These are phyloP conservation scores for Drosophila acutilabella DNA, from an alignment of 2,888 invertebrate species.

Conservation along the genomic window DNA sequence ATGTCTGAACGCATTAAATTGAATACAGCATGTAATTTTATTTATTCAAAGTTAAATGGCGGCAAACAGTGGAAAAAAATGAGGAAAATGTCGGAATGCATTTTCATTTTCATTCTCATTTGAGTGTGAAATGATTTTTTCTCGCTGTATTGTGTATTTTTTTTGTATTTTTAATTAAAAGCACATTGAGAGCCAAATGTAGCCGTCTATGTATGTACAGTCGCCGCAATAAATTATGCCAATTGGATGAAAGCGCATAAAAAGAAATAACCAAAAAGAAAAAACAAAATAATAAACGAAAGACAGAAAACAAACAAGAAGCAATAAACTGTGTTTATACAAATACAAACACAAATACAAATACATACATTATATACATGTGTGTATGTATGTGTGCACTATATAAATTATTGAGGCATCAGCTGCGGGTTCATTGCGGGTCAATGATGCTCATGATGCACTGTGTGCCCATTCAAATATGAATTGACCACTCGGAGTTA, in stretches of 20 bases:
- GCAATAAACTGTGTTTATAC: not conserved
- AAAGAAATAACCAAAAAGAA: constrained; percentile 11
- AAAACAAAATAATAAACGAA: not conserved
- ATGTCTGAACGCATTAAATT: constrained; percentile 66
- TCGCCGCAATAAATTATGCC: constrained; percentile 68
- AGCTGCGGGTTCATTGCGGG: constrained; percentile 22
- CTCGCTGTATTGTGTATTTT: constrained; percentile 3
- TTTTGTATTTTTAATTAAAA: constrained; percentile 69
- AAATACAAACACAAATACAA: too few species aligned
- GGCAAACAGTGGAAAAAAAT: constrained; percentile 49
- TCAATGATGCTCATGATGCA: constrained; percentile 4
- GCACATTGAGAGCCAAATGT: constrained; percentile 54
- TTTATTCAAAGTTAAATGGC: constrained; percentile 71
- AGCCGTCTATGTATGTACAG: constrained; percentile 16
- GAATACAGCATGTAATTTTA: constrained; percentile 72
- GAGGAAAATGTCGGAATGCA: constrained; percentile 54
- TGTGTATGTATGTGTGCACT: not conserved
- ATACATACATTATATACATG: not conserved
- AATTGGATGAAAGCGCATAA: constrained; percentile 50
- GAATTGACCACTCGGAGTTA: not conserved
- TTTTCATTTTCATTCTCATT: constrained; percentile 62
- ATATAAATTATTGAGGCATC: constrained; percentile 17
- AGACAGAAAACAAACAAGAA: too few species aligned
- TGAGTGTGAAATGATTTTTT: constrained; percentile 56
- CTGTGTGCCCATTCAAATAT: not conserved